phyloP scores from a whole-genome alignment of 2,888 invertebrate species.

The Gryllus longicercus region DNA sequence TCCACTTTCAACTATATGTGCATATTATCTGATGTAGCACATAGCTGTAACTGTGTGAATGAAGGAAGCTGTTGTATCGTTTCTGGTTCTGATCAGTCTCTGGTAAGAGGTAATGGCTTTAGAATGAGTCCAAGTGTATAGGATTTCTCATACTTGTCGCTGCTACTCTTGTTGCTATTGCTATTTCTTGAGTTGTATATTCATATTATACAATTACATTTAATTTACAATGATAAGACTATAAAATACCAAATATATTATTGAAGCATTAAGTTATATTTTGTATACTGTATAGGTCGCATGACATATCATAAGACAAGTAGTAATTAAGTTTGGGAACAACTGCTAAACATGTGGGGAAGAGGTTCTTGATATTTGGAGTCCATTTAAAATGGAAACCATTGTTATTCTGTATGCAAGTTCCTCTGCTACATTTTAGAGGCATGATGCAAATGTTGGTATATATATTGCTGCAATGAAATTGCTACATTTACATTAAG shows the following conservation, averaged over 20 bases:
- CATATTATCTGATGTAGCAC: conserved; percentile 17
- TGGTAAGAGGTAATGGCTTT: background rate
- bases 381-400: conserved; percentile 18
- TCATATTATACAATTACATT: conserved; percentile 29
- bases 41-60: conserved; percentile 10
- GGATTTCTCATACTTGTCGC: conserved; percentile 22
- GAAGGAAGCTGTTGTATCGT: conserved; percentile 20
- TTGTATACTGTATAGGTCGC: conserved; percentile 33
- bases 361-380: conserved; percentile 1
- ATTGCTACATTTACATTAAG: conserved; percentile 20
- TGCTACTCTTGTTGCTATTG: conserved; percentile 25
- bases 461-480: conserved; percentile 5
- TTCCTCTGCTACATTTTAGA: conserved; percentile 21
- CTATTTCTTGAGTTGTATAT: conserved; percentile 23
- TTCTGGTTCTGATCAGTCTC: conserved; percentile 23
- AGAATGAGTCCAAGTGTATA: background rate
- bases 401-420: conserved; percentile 3
- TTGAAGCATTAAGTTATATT: conserved; percentile 34
- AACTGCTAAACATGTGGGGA: conserved; percentile 12
- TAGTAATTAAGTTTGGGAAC: conserved; percentile 23
- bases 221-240: conserved; percentile 32
- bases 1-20: conserved; percentile 17
- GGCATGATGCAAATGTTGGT: conserved; percentile 19
- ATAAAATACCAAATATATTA: conserved; percentile 35
- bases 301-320: conserved; percentile 33